A percentile compares a stretch with the other conserved stretches of the same genome.
phyloP scores from a whole-genome alignment of 2,888 invertebrate species.

The Hyles lineata region DNA sequence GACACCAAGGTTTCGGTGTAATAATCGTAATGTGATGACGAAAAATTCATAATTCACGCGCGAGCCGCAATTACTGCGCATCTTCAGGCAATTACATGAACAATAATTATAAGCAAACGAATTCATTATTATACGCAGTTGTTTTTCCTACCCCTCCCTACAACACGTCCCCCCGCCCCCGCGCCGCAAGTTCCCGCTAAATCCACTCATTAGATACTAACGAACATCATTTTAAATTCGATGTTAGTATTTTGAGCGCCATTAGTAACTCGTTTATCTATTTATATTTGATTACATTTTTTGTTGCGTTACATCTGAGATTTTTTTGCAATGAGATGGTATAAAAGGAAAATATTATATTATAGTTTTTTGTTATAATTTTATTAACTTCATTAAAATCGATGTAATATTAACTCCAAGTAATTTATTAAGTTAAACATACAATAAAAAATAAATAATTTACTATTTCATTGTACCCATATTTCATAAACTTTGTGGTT shows the following conservation, averaged over 20 bases:
- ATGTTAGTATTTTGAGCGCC: background rate
- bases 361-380: no score
- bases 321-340: background rate
- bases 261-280: conserved; percentile 10
- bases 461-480: no score
- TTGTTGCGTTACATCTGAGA: background rate
- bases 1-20: conserved; percentile 4
- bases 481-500: no score
- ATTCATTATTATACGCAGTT: background rate
- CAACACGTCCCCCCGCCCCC: background rate
- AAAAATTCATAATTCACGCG: conserved; percentile 13
- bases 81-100: background rate
- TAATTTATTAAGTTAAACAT: no score
- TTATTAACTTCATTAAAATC: no score
- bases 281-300: conserved; percentile 11
- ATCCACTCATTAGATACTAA: background rate
- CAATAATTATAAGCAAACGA: conserved; percentile 14
- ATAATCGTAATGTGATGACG: background rate
- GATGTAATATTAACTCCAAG: no score
- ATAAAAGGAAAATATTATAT: background rate
- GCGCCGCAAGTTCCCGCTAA: background rate
- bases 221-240: conserved; percentile 8
- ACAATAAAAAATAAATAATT: no score
- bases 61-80: background rate
- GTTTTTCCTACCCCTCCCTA: background rate